Conservation (phyloP, 2,888 invertebrate species). For the Cheilosia vernalis region DNA sequence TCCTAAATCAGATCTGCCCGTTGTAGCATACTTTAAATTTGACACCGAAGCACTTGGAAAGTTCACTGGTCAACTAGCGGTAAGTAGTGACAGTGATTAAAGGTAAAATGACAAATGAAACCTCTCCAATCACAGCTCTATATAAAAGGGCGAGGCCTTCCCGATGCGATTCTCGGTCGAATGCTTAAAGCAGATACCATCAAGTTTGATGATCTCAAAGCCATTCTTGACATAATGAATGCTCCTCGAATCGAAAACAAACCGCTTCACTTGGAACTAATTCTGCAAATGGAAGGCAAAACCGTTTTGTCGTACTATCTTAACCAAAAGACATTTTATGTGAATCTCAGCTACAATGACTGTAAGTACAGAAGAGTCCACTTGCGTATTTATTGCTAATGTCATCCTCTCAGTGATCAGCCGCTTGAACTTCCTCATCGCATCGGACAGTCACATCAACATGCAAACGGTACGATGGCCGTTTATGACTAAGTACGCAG, state of each 20-base stretch:
- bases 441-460: constrained; percentile 86
- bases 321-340: constrained; percentile 87
- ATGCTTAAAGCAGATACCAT: constrained; percentile 84
- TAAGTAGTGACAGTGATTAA: constrained; percentile 70
- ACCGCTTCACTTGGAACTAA: constrained; percentile 87
- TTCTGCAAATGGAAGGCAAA: constrained; percentile 87
- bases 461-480: constrained; percentile 86
- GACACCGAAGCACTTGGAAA: constrained; percentile 85
- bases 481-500: constrained; percentile 84
- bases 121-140: constrained; percentile 84
- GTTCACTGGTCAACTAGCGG: constrained; percentile 86
- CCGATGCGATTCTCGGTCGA: constrained; percentile 84
- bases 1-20: constrained; percentile 87
- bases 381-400: background rate
- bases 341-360: constrained; percentile 86
- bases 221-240: constrained; percentile 83
- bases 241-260: constrained; percentile 83
- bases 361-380: constrained; percentile 84
- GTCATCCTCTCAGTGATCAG: constrained; percentile 84
- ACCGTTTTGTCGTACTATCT: constrained; percentile 87
- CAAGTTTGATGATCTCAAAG: constrained; percentile 85
- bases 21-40: constrained; percentile 85
- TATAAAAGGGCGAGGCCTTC: constrained; percentile 84
- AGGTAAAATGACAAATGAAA: background rate
- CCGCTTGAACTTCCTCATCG: constrained; percentile 85